These are phyloP conservation scores for Pangasianodon hypophthalmus DNA, from an alignment of 2,113 vertebrate species.

Conservation along the genomic window DNA sequence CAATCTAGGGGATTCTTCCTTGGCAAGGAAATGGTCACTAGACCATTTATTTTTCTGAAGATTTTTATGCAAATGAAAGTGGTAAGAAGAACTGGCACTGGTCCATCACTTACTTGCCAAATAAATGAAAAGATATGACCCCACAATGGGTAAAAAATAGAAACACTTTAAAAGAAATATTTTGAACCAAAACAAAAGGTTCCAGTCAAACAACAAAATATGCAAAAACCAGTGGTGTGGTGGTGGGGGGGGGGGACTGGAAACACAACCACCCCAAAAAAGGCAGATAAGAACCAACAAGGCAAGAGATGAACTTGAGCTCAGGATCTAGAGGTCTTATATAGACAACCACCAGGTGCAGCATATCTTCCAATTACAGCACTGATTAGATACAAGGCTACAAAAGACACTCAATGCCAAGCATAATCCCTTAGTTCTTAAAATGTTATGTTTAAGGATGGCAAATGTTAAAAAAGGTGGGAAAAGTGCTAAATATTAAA, in stretches of 20 bases:
- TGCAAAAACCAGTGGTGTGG: not conserved
- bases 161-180: not conserved
- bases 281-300: not conserved
- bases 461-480: not conserved
- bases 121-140: not conserved
- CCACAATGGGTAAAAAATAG: not conserved
- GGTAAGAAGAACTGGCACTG: not conserved
- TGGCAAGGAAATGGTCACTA: not conserved
- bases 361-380: not conserved
- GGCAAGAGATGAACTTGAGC: not conserved
- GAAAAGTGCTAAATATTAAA: not conserved
- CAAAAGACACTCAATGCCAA: not conserved
- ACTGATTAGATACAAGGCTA: not conserved
- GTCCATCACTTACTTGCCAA: not conserved
- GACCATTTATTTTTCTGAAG: not conserved
- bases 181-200: not conserved
- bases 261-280: not conserved
- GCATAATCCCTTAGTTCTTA: not conserved
- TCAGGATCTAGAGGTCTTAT: not conserved
- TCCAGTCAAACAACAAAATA: not conserved
- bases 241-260: too few relatives aligned
- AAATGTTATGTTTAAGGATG: not conserved
- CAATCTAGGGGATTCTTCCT: not conserved
- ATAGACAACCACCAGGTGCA: not conserved
- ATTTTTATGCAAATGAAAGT: not conserved